phyloP scores from a whole-genome alignment of 1,140 invertebrate species.

The Panagrolaimus sp. region DNA sequence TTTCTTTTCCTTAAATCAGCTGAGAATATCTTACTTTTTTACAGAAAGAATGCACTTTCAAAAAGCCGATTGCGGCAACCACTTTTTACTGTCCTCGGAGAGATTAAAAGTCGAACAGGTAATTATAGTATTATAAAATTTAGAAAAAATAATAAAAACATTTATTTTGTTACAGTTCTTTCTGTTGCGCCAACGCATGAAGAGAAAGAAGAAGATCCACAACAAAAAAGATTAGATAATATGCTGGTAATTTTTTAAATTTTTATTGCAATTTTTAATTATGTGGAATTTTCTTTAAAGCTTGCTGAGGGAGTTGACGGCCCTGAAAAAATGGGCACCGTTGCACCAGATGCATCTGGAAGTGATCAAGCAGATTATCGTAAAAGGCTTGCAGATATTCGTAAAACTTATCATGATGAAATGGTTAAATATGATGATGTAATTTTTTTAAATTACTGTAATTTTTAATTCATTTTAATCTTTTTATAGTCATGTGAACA shows the following conservation, averaged over 20 bases:
- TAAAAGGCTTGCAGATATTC: conserved; percentile 93
- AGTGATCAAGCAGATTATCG: conserved; percentile 98
- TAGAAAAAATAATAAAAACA: neutral
- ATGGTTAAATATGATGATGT: conserved; percentile 94
- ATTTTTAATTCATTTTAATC: conserved; percentile 5
- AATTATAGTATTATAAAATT: conserved; percentile 59
- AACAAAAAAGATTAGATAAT: conserved; percentile 93
- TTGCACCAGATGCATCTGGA: conserved; percentile 73
- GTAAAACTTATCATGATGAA: conserved; percentile 96
- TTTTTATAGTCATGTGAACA: conserved; percentile 86
- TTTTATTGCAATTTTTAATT: neutral
- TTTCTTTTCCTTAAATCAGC: conserved; percentile 27
- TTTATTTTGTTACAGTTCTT: conserved; percentile 69
- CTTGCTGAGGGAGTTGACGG: conserved; percentile 96
- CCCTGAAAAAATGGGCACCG: conserved; percentile 87
- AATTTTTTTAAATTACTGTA: conserved; percentile 21
- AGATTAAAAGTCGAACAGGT: conserved; percentile 97
- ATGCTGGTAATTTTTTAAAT: conserved; percentile 69
- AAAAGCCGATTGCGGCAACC: conserved; percentile 93
- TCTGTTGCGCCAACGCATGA: neutral
- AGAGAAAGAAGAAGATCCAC: conserved; percentile 69
- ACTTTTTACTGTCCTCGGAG: conserved; percentile 88
- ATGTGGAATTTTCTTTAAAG: neutral
- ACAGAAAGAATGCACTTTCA: conserved; percentile 82
- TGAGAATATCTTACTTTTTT: conserved; percentile 26